Evolutionary conservation across 1,140 invertebrate genomes (phyloP).

Genomic region (Penaeus japonicus): DNA sequence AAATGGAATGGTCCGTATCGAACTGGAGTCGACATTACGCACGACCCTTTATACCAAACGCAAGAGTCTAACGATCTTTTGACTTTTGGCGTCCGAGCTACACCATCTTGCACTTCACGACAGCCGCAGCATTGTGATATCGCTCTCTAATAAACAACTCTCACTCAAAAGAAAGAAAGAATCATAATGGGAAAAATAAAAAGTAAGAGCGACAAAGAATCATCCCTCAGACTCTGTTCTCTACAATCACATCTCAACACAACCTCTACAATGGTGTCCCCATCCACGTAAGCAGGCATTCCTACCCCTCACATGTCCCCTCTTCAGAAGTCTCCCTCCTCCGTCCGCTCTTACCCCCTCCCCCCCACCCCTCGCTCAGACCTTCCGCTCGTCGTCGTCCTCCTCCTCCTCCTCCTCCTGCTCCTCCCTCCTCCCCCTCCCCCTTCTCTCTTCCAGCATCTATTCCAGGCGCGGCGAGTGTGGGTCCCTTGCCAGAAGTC

Average conservation of each 20-base stretch:
- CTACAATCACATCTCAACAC: too few species aligned
- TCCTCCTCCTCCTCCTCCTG: neutral
- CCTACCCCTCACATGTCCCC: neutral
- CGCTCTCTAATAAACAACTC: too few species aligned
- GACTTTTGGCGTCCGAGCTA: too few species aligned
- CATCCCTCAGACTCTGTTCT: too few species aligned
- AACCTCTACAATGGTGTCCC: neutral
- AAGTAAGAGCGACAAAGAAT: neutral
- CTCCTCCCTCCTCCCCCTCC: neutral
- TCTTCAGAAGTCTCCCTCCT: neutral
- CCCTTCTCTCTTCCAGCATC: constrained; percentile 31
- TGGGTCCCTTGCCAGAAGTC: constrained; percentile 42
- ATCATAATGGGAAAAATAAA: neutral
- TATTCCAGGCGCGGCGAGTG: constrained; percentile 37
- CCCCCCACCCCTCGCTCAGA: neutral
- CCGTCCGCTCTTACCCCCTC: neutral
- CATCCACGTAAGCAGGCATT: neutral
- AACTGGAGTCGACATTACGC: too few species aligned
- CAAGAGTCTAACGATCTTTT: too few species aligned
- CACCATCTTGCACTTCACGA: too few species aligned
- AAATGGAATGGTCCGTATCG: too few species aligned
- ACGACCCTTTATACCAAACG: too few species aligned
- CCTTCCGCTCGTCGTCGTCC: neutral
- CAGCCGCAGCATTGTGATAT: too few species aligned
- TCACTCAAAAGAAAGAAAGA: neutral